phyloP scores from a whole-genome alignment of 1,140 invertebrate genomes.

The Aphidius ervi region DNA sequence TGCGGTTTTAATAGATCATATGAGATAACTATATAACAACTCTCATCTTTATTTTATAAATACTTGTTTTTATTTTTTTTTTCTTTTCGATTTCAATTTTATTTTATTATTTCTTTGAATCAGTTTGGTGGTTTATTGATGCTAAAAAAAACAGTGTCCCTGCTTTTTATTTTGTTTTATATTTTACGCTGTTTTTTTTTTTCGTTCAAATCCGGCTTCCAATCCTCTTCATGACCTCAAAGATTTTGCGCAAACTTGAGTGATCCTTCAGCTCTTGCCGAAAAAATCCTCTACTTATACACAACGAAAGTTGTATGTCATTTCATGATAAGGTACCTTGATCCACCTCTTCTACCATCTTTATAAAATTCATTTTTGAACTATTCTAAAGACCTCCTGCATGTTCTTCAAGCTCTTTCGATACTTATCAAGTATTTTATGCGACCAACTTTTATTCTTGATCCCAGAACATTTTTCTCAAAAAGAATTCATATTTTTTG shows the following conservation, averaged over 20 bases:
- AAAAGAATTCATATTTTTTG: no score
- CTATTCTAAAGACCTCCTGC: background rate
- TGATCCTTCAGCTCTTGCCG: conserved; percentile 1
- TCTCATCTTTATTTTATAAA: conserved; percentile 28
- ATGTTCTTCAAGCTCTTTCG: conserved; percentile 38
- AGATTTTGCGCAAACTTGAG: no score
- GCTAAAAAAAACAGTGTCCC: no score
- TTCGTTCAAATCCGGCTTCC: no score
- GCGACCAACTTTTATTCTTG: no score
- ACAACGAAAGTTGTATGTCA: conserved; percentile 17
- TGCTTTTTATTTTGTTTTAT: no score
- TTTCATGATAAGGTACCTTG: conserved; percentile 37
- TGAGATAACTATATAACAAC: conserved; percentile 32
- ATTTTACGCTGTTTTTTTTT: no score
- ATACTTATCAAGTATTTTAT: conserved; percentile 42
- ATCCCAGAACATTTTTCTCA: no score
- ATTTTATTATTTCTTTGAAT: no score
- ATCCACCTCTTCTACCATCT: conserved; percentile 34
- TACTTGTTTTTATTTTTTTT: conserved; percentile 17
- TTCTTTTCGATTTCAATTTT: conserved; percentile 1
- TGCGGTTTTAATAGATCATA: conserved; percentile 49
- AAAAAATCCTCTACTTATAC: conserved; percentile 19
- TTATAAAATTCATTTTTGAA: background rate
- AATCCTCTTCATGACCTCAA: no score
- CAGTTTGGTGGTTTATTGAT: no score